Evolutionary conservation across 2,888 invertebrate species (phyloP).

Genomic region (Agrotis clavis): DNA sequence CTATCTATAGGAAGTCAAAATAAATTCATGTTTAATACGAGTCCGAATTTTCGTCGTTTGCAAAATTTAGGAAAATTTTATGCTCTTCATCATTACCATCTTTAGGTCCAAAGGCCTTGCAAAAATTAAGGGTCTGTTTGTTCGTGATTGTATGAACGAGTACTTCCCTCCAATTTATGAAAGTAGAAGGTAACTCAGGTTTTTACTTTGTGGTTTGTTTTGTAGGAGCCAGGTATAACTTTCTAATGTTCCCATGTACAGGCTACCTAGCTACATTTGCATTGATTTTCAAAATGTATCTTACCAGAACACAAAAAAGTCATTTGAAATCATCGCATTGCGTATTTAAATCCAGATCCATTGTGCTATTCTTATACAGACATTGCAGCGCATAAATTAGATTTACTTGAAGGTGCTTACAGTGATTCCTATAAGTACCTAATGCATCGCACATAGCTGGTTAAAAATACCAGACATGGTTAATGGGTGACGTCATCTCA

Average conservation of each 20-base stretch:
- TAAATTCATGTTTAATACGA: too few relatives aligned
- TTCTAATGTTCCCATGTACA: too few relatives aligned
- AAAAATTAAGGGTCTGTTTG: too few relatives aligned
- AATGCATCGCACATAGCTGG: slow-evolving; percentile 29
- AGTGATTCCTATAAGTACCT: slow-evolving; percentile 14
- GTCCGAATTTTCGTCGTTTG: too few relatives aligned
- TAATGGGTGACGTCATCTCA: slow-evolving; percentile 20
- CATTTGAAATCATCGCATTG: not conserved
- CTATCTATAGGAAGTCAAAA: too few relatives aligned
- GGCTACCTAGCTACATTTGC: too few relatives aligned
- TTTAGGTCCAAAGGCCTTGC: not conserved
- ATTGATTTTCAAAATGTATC: not conserved
- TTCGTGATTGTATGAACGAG: not conserved
- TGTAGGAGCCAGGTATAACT: too few relatives aligned
- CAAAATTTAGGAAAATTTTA: not conserved
- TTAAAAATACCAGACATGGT: slow-evolving; percentile 36
- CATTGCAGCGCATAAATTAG: slow-evolving; percentile 31
- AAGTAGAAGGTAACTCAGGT: too few relatives aligned
- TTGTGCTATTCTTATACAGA: slow-evolving; percentile 18
- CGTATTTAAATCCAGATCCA: slow-evolving; percentile 33
- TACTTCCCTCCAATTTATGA: too few relatives aligned
- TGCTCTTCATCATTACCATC: not conserved
- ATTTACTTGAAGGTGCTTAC: slow-evolving; percentile 20
- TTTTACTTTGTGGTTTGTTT: too few relatives aligned
- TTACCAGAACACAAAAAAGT: not conserved